phyloP scores from a whole-genome alignment of 2,888 invertebrate genomes.

The Stenoptilia bipunctidactyla region DNA sequence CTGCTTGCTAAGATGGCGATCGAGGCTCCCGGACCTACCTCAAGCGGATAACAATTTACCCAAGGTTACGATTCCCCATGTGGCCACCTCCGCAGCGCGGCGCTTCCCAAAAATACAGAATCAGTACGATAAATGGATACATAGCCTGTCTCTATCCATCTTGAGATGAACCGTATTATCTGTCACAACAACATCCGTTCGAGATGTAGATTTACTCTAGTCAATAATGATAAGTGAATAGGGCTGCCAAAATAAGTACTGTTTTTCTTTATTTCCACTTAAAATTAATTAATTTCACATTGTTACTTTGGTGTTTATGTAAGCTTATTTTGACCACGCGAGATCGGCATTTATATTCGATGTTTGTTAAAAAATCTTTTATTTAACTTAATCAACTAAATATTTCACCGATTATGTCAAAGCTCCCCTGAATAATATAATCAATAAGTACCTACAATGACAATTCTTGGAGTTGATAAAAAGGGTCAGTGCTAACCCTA shows the following conservation, averaged over 20 bases:
- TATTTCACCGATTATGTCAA: no score
- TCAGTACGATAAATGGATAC: conserved; percentile 34
- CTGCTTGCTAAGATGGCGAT: conserved; percentile 48
- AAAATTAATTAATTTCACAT: no score
- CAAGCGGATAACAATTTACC: conserved; percentile 36
- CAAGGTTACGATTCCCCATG: conserved; percentile 58
- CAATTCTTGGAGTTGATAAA: no score
- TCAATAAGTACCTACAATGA: no score
- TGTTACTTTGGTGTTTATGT: no score
- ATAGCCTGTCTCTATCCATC: conserved; percentile 28
- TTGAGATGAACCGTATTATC: conserved; percentile 16
- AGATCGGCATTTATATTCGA: no score
- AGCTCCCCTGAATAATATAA: no score
- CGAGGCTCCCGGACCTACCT: conserved; percentile 52
- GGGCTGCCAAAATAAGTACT: conserved; percentile 25
- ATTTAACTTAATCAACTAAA: no score
- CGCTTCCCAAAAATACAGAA: conserved; percentile 32
- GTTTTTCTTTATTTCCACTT: no score
- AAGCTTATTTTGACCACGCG: no score
- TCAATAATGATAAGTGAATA: conserved; percentile 35
- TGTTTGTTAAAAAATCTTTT: no score
- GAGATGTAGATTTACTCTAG: conserved; percentile 1
- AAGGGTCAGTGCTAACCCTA: conserved; percentile 40
- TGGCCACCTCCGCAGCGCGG: conserved; percentile 32
- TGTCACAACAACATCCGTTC: conserved; percentile 34